Percentiles rank a stretch among this genome's conserved stretches.
These are phyloP conservation scores for Alouatta palliata DNA, from an alignment of 2,113 vertebrate genomes.

Conservation along the genomic window DNA sequence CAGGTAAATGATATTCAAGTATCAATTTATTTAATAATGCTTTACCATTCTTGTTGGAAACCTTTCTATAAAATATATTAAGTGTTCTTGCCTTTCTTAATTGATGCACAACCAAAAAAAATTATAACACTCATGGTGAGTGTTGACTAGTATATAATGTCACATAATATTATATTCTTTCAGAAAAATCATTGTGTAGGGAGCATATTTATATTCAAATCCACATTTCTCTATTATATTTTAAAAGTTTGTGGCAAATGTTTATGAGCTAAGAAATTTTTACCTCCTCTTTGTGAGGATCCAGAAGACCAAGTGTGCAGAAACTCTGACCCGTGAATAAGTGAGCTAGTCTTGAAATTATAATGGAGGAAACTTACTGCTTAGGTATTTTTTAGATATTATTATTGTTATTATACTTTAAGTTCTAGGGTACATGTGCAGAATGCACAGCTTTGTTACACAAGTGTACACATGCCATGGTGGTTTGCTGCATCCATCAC, in stretches of 20 bases:
- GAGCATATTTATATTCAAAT: neutral
- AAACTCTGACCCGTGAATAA: neutral
- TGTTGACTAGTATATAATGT: neutral
- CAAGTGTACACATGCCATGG: too few species aligned
- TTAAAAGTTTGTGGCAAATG: neutral
- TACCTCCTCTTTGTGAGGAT: rapidly evolving
- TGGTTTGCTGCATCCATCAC: too few species aligned
- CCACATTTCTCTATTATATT: neutral
- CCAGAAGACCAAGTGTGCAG: neutral
- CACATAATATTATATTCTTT: neutral
- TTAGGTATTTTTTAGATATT: neutral
- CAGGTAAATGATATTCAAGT: neutral
- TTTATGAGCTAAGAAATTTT: neutral
- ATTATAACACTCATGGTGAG: too few species aligned
- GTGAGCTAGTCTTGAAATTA: neutral
- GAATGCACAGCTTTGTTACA: too few species aligned
- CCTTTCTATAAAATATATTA: neutral
- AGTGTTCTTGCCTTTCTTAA: neutral
- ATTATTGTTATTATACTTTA: too few species aligned
- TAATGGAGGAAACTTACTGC: neutral
- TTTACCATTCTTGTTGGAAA: neutral
- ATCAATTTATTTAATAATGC: neutral
- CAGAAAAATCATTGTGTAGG: neutral
- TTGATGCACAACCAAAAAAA: neutral
- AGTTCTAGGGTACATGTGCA: too few species aligned